Evolutionary conservation across 2,888 invertebrate genomes (phyloP), one percentile per base, ranked within the genome.

Genomic region (Temnothorax rugatulus): DNA sequence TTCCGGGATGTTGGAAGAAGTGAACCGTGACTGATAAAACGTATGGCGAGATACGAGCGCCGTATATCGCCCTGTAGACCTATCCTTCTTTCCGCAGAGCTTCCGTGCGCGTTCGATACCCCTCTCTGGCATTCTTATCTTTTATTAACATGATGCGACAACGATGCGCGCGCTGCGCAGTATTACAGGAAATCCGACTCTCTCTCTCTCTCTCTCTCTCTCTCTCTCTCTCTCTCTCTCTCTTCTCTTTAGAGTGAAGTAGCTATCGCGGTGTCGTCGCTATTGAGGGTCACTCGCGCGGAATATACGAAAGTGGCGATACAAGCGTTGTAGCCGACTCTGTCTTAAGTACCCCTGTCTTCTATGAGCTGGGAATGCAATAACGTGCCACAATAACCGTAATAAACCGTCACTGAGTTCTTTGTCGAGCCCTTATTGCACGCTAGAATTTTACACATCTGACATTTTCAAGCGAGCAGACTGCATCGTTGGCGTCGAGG

Each of bases 351-450:
- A 69, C 21, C 15, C 69, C 41, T 44, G 69, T 47, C 25, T 77
- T 44, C 44, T 41, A 68, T 57, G n/a, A 54, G 7, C 44, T 54
- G 76, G 71, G 88, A 88, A 88, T 87, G 85, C 74, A 87, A 88
- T 88, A 87, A 87, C 83, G 69, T 47, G 50, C 74, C 59, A 77
- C 63, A 69, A 81, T 84, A 76, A 83, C 76, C 57, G 82, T 83
- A 84, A 88, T 87, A 84, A 88, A 88, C 81, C 74, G 64, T 88
- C 68, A 61, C 61, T n/a, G 57, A 69, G 61, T 87, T 83, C 64
- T 75, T 76, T 61, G 81, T 63, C 44, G 64, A 82, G 82, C 75
- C 59, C 79, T 77, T 71, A 88, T 76, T 76, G 29, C 57, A 71
- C 50, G 34, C 50, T n/a, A 61, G 21, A 59, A 77, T 81, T 63